Evolutionary conservation across 1,140 invertebrate genomes (phyloP), one percentile per base, ranked within the genome.

Genomic region (Drosophila guanche): DNA sequence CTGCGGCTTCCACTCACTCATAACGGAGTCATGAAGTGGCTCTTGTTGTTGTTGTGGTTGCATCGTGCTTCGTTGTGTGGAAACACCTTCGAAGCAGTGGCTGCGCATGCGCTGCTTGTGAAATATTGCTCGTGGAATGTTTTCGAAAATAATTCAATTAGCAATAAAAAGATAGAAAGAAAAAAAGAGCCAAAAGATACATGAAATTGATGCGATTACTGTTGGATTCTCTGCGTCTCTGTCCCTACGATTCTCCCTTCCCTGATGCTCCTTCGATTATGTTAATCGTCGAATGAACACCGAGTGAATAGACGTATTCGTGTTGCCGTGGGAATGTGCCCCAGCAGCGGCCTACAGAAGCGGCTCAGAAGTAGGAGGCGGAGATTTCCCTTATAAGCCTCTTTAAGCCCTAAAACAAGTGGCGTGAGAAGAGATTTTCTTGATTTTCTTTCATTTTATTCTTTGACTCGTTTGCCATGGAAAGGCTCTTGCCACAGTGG

Each of bases 71-170:
- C 54, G 22, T 55, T 37, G 14, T 53, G 43, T 40, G 69, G 75
- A 61, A 73, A 78, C 75, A 78, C 75, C 75, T 73, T 71, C 43
- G 66, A 51, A 51, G 40, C 53, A 25, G 33, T 37, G 53, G 51
- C 69, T 71, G 48, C 48, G 48, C 67, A 71, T 72, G 67, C 67
- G 55, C 55, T 12, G 10, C 33, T 10, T 37, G 53, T 51, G 51
- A 42, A 72, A 65, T 52, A 37, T 41, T 46, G 10, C 16, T 23
- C 23, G 45, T 25, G 71, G 59, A 74, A 74, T 76, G 73, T 62
- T 73, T 66, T 77, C 54, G 59, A 33, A 50, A 69, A 86, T 81
- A 74, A 81, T 85, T 86, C 74, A 73, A 80, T 81, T 81, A 61
- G 71, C 37, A 50, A 41, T 61, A 42, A 43, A 55, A 50, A 53